Evolutionary conservation across 2,113 vertebrate genomes (phyloP), one percentile per base, ranked within the genome.

Genomic region (Cygnus buccinator): DNA sequence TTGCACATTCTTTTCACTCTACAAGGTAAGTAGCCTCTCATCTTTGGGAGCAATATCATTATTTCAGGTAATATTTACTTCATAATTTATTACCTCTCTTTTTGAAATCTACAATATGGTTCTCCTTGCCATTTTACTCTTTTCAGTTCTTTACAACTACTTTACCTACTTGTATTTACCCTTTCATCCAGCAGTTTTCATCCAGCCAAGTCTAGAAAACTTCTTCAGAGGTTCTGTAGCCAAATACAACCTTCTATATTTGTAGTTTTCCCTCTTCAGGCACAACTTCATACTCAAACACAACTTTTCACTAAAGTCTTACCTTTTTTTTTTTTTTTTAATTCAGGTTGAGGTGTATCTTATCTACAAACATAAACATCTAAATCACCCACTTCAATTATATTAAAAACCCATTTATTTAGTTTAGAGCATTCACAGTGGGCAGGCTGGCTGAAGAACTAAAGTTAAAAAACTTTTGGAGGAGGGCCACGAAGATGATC

Each of bases 261-360:
- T 44, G 13, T 39, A 8, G 18, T 19, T 77, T 25, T n/a, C 37
- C 48, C 48, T 17, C 55, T 39, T 63, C 57, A 50, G 21, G 37
- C 25, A 77, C 35, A 28, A 33, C 1, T 23, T 73, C 8, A 23
- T 35, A 44, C 23, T 20, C 37, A 76, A 77, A 78, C 17, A 57
- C 0, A 0, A 7, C 43, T 50, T 66, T 76, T 35, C 72, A 65
- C 17, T 59, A 1, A 19, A 52, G 5, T 3, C 23, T 41, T 25
- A 21, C 0, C 31, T 7, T 14, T 13, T 18, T 41, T 71, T 43
- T 77, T 46, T 46, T 46, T 46, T 46, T 46, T 39, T 43, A 65
- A 59, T 7, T 16, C 10, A 52, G 33, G 39, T 1, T 21, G 16
- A 48, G 59, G 31, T 13, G 3, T 22, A 16, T 2, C 31, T 83